A percentile compares a stretch with the other conserved stretches of the same genome.
These are phyloP conservation scores for Poecilia picta DNA, from an alignment of 2,797 vertebrate species.

Conservation along the genomic window DNA sequence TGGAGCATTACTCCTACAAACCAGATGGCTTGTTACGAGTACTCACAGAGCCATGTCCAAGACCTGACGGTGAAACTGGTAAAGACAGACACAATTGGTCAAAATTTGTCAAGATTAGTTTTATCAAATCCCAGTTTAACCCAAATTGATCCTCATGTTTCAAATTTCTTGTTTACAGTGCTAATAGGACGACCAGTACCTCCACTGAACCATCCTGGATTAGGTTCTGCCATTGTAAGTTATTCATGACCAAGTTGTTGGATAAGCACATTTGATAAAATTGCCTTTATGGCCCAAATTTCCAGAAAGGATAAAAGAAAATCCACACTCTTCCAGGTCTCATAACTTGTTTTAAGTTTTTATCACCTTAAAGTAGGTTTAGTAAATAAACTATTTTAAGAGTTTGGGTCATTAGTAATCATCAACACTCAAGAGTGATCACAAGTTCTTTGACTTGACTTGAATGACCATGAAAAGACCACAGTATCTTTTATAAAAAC, in stretches of 20 bases:
- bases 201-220: slow-evolving; percentile 45
- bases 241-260: background rate
- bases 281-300: background rate
- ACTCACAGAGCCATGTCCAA: slow-evolving; percentile 87
- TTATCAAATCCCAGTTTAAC: background rate
- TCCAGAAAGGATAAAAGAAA: background rate
- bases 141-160: slow-evolving; percentile 7
- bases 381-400: background rate
- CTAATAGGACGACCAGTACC: slow-evolving; percentile 40
- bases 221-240: slow-evolving; percentile 43
- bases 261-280: background rate
- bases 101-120: background rate
- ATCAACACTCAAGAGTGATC: background rate
- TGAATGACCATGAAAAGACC: slow-evolving; percentile 2
- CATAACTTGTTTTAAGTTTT: background rate
- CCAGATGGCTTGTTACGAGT: slow-evolving; percentile 91
- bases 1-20: slow-evolving; percentile 98
- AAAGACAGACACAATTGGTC: slow-evolving; percentile 8
- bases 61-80: slow-evolving; percentile 64
- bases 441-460: slow-evolving; percentile 1
- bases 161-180: slow-evolving; percentile 15
- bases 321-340: background rate
- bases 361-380: background rate
- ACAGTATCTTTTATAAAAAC: slow-evolving; percentile 35
- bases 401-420: background rate